A percentile compares a stretch with the other conserved stretches of the same genome.
phyloP scores from a whole-genome alignment of 2,113 vertebrate species.

The Ammodramus savannarum region DNA sequence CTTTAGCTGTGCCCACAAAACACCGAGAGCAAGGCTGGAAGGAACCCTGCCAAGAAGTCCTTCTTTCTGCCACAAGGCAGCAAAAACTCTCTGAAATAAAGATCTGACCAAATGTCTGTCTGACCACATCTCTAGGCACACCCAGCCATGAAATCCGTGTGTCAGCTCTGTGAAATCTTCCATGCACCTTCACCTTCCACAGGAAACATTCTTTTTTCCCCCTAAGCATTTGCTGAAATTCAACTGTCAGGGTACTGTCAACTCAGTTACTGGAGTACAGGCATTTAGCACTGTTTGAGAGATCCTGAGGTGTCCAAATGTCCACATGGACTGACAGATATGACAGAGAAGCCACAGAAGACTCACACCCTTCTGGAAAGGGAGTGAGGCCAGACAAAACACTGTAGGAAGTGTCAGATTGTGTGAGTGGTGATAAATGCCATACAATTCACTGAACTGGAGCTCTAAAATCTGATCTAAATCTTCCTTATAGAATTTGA shows the following conservation, averaged over 20 bases:
- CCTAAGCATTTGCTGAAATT: not conserved
- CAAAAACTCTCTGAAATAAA: not conserved
- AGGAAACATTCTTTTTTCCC: not conserved
- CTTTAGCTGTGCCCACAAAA: not conserved
- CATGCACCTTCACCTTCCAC: not conserved
- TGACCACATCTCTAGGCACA: not conserved
- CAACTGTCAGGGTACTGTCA: not conserved
- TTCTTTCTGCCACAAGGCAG: not conserved
- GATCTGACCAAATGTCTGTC: not conserved
- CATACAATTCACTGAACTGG: not conserved
- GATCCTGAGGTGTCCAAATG: not conserved
- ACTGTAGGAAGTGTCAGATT: fast-evolving
- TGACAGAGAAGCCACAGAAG: not conserved
- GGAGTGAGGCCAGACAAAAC: not conserved
- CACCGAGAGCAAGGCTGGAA: not conserved
- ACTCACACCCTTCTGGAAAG: not conserved
- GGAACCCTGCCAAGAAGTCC: not conserved
- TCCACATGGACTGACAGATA: not conserved
- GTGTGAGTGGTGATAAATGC: not conserved
- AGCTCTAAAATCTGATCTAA: not conserved
- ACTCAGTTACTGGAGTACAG: not conserved
- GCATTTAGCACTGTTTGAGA: not conserved
- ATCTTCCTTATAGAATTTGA: not conserved
- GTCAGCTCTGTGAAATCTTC: not conserved
- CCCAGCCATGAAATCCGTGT: not conserved